Base-by-base conservation (phyloP, 2,797 vertebrate genomes). In the Rhinella marina region DNA sequence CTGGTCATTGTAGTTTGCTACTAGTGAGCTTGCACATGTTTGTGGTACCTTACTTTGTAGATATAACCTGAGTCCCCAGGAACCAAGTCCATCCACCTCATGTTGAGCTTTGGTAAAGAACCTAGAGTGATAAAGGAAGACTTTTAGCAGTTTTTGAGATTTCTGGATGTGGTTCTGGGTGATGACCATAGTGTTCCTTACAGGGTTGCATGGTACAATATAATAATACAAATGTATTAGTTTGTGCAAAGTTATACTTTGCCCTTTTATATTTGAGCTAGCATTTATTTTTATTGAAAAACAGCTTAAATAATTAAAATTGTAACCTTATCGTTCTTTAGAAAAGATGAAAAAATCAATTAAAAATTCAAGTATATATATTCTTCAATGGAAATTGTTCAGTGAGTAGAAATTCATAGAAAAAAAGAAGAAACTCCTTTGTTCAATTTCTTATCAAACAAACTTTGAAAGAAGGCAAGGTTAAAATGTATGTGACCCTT, bases 401-500 rank as follows among this genome's bases (percentile, higher is more conserved):
- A 50, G 54, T 21, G 21, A 27, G 9, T 52, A 75, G n/a, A 76
- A 76, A 61, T 54, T 25, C 27, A 50, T 52, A 52, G 23, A 56
- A 86, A 88, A 41, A 85, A 89, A 91, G 91, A 93, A 91, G 92
- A 75, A 17, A 73, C 27, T 11, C 27, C 54, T 80, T 78, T 70
- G 62, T 80, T 81, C 78, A 73, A 73, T 73, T 73, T 73, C 78
- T 80, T 81, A 81, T 81, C 68, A 87, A 87, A 81, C 66, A 73
- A 87, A 81, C 66, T 87, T 87, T 75, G n/a, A 62, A 91, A 92
- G 91, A 93, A 92, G 91, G 85, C 90, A 84, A 92, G 93, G 95
- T 87, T 87, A 87, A 87, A 82, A 87, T 59, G 68, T 82, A 59
- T 61, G 86, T 87, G 79, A 86, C 85, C 77, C 23, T 81, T 54